A percentile compares a stretch with the other conserved stretches of the same genome.
phyloP scores from a whole-genome alignment of 2,888 invertebrate species.

The Eupithecia inturbata region DNA sequence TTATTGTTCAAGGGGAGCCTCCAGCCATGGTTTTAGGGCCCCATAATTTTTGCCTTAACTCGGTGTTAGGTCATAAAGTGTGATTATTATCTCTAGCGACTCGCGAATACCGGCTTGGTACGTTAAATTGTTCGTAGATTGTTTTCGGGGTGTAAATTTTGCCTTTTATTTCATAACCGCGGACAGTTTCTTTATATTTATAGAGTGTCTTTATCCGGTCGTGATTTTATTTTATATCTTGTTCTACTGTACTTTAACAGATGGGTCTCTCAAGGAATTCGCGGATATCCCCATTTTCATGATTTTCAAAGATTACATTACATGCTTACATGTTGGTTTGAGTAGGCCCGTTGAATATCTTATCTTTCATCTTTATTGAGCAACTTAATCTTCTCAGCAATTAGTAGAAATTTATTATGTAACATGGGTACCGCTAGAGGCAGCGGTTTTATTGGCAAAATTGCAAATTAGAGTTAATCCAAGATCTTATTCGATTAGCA shows the following conservation, averaged over 20 bases:
- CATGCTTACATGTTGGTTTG: slow-evolving; percentile 46
- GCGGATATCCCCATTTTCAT: neutral
- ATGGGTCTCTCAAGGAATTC: slow-evolving; percentile 23
- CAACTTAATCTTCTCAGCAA: slow-evolving; percentile 62
- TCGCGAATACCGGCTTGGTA: slow-evolving; percentile 73
- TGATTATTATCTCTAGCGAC: slow-evolving; percentile 79
- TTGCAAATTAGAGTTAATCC: slow-evolving; percentile 70
- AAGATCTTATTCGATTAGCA: slow-evolving; percentile 66
- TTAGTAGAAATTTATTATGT: slow-evolving; percentile 66
- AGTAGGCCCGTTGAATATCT: slow-evolving; percentile 61
- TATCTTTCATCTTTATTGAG: slow-evolving; percentile 74
- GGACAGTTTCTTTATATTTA: slow-evolving; percentile 52
- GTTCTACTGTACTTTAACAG: slow-evolving; percentile 37
- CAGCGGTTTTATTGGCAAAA: slow-evolving; percentile 74
- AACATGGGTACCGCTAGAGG: slow-evolving; percentile 65
- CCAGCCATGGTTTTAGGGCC: slow-evolving; percentile 70
- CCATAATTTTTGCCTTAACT: slow-evolving; percentile 83
- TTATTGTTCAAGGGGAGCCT: slow-evolving; percentile 78
- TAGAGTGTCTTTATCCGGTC: slow-evolving; percentile 46
- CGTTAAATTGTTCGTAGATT: slow-evolving; percentile 76
- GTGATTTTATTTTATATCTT: slow-evolving; percentile 46
- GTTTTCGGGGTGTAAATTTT: slow-evolving; percentile 70
- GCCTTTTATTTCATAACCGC: slow-evolving; percentile 66
- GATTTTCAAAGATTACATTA: neutral
- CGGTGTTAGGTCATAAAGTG: slow-evolving; percentile 82